Percentiles rank a stretch among this genome's conserved stretches.
phyloP scores from a whole-genome alignment of 2,797 vertebrate genomes.

The Alcedo quadribrachys region DNA sequence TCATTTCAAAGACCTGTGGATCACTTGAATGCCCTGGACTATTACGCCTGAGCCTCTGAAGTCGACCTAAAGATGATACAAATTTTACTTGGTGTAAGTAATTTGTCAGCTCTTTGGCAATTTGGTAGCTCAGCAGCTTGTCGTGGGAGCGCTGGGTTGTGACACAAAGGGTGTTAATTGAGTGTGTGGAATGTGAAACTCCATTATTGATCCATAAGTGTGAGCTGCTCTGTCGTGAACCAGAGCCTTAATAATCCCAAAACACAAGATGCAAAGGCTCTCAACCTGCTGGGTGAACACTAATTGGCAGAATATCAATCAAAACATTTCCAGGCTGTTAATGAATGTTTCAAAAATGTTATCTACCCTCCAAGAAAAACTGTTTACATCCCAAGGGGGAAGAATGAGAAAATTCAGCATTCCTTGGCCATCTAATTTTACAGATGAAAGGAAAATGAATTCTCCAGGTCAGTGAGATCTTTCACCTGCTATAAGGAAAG shows the following conservation, averaged over 20 bases:
- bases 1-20: neutral
- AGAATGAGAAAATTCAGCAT: neutral
- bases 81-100: neutral
- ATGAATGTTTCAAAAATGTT: neutral
- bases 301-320: neutral
- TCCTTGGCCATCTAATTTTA: neutral
- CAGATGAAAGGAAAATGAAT: neutral
- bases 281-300: neutral
- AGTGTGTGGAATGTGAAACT: neutral
- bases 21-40: neutral
- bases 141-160: neutral
- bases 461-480: neutral
- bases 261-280: neutral
- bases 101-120: constrained; percentile 11
- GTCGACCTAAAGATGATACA: neutral
- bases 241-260: neutral
- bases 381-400: neutral
- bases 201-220: neutral
- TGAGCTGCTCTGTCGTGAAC: neutral
- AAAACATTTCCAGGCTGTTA: neutral
- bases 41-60: neutral
- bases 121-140: neutral
- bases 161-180: neutral
- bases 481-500: neutral
- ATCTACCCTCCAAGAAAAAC: neutral